Evolutionary conservation across 2,113 vertebrate genomes (phyloP).

Genomic region (Syngnathus floridae): DNA sequence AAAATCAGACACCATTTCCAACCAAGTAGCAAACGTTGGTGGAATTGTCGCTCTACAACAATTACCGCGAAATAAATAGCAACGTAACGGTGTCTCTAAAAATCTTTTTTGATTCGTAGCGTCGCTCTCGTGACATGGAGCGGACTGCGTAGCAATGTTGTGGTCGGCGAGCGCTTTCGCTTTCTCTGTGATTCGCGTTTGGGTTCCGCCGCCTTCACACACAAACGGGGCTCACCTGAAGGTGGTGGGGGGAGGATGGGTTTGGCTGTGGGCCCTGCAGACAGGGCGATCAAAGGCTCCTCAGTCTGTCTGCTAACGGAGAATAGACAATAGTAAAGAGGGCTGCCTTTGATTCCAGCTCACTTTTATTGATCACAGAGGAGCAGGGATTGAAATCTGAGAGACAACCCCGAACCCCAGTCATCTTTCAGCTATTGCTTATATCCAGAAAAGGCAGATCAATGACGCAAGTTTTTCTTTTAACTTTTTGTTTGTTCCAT

Average conservation of each 20-base stretch:
- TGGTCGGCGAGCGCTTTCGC: neutral
- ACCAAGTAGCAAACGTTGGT: neutral
- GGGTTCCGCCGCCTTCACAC: constrained; percentile 15
- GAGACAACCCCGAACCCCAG: constrained; percentile 59
- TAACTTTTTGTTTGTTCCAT: constrained; percentile 36
- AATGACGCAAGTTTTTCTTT: constrained; percentile 47
- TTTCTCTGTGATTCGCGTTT: neutral
- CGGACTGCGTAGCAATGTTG: neutral
- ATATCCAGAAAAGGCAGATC: constrained; percentile 65
- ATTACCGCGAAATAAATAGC: neutral
- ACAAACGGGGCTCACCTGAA: constrained; percentile 46
- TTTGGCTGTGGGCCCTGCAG: constrained; percentile 66
- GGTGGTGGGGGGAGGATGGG: constrained; percentile 66
- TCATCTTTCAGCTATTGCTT: constrained; percentile 66
- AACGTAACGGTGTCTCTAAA: neutral
- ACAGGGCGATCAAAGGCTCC: constrained; percentile 69
- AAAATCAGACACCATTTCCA: neutral
- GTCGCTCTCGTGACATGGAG: neutral
- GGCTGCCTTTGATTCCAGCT: constrained; percentile 64
- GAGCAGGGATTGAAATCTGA: constrained; percentile 67
- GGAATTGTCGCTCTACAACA: neutral
- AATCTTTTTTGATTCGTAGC: neutral
- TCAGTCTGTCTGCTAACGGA: constrained; percentile 69
- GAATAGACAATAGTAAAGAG: constrained; percentile 69
- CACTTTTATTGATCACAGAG: constrained; percentile 66